Percentiles rank a stretch among this genome's conserved stretches.
Evolutionary conservation across 1,140 invertebrate genomes (phyloP).

Genomic region (Aphelinus atriplicis): DNA sequence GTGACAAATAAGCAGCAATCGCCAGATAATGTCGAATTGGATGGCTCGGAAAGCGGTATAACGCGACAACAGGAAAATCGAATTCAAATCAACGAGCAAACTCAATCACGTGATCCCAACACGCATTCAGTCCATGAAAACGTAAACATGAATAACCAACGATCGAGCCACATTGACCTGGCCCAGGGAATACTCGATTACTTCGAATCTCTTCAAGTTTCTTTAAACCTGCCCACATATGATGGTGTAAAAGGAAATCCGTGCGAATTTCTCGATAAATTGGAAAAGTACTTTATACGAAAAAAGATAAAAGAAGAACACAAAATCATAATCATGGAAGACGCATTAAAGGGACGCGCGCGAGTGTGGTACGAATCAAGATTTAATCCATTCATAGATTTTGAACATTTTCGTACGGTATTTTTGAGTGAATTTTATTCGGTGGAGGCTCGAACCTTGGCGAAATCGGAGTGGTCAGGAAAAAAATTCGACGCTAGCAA

Average conservation of each 20-base stretch:
- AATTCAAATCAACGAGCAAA: too few species aligned
- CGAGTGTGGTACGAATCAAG: conserved; percentile 3
- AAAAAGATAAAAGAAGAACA: conserved; percentile 6
- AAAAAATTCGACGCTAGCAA: neutral
- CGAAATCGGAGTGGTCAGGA: conserved; percentile 10
- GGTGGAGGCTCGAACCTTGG: neutral
- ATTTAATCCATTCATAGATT: neutral
- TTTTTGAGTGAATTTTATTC: conserved; percentile 10
- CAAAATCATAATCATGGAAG: neutral
- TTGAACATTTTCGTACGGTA: neutral
- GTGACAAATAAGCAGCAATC: too few species aligned
- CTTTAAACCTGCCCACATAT: neutral
- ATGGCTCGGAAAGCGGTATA: too few species aligned
- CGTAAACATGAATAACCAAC: too few species aligned
- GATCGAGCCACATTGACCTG: neutral
- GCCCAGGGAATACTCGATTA: neutral
- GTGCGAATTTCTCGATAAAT: neutral
- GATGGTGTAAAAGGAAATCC: neutral
- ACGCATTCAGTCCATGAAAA: too few species aligned
- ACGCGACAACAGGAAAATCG: too few species aligned
- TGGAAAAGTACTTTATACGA: conserved; percentile 12
- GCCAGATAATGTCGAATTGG: too few species aligned
- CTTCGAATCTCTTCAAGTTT: neutral
- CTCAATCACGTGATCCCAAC: too few species aligned
- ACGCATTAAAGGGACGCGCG: neutral